Evolutionary conservation across 2,797 vertebrate species (phyloP).

Genomic region (Acanthurus tractus): DNA sequence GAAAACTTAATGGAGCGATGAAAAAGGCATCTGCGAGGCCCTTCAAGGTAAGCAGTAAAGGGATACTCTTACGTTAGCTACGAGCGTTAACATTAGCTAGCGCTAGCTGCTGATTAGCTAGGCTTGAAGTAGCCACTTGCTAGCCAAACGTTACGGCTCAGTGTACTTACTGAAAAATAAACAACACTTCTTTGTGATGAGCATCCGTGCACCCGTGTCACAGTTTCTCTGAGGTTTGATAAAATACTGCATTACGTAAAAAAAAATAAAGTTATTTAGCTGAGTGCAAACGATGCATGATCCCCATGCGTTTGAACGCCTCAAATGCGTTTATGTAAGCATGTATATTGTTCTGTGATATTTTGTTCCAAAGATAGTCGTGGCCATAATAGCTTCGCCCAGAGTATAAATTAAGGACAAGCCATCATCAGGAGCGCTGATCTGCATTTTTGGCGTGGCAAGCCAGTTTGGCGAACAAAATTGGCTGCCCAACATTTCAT

Average conservation of each 20-base stretch:
- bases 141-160: conserved; percentile 49
- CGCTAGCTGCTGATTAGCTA: conserved; percentile 78
- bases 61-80: conserved; percentile 60
- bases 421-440: neutral
- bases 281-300: conserved; percentile 39
- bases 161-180: conserved; percentile 9
- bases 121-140: conserved; percentile 74
- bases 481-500: neutral
- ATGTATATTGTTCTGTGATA: conserved; percentile 70
- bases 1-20: conserved; percentile 72
- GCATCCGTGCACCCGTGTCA: neutral
- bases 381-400: conserved; percentile 19
- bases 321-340: conserved; percentile 80
- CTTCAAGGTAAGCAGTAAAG: conserved; percentile 83
- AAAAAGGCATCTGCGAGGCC: conserved; percentile 76
- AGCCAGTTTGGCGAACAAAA: conserved; percentile 14
- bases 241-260: neutral
- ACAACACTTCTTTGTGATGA: neutral
- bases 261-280: conserved; percentile 46
- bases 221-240: accelerated
- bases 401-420: conserved; percentile 5
- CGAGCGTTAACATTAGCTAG: conserved; percentile 65
- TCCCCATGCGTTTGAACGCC: conserved; percentile 52
- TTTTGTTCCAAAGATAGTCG: conserved; percentile 45
- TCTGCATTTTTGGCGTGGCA: neutral